Base-by-base conservation (phyloP, 2,113 vertebrate genomes). In the Malaclemys terrapin region DNA sequence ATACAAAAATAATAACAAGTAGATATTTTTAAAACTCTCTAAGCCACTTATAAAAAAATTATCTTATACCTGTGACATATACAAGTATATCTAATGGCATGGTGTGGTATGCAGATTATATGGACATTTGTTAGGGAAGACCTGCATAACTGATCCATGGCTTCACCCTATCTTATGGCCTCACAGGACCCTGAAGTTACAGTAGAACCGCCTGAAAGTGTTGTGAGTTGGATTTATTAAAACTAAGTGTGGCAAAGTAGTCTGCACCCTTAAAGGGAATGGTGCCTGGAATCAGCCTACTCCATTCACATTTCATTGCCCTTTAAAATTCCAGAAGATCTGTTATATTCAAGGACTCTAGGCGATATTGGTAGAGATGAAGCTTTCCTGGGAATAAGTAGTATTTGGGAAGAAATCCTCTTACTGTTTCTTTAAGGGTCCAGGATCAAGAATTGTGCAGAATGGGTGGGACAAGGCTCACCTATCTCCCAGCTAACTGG, bases 1-100 rank as follows among this genome's bases (percentile, higher is more conserved):
- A 42, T 5, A 13, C 84, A 65, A 81, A 94, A 90, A 45, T 1
- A 1, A 7, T 80, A 86, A 53, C 3, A 10, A 0, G 0, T 45
- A 2, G 5, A 10, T 85, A 80, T 78, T 94, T 95, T 92, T 80
- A 89, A 13, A 89, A 35, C n/a, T 62, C 9, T 52, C 20, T 45
- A 54, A 84, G 81, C 6, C 57, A 81, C 27, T 80, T 2, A 3
- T n/a, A 14, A 57, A 57, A 57, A 4, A 27, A 27, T 5, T 5
- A 2, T 84, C 80, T 54, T 92, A 47, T 9, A 13, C 5, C 82
- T 84, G 5, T 27, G 29, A 31, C 62, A 35, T 1, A 84, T 95
- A 85, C 19, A 54, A 42, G 45, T 38, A 8, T 81, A 42, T 24
- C 7, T 83, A n/a, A 50, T 75, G 91, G 3, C 25, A 8, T 3